Percentiles rank a stretch among this genome's conserved stretches.
Conservation (phyloP, 2,113 vertebrate genomes). For the Microtus richardsoni region DNA sequence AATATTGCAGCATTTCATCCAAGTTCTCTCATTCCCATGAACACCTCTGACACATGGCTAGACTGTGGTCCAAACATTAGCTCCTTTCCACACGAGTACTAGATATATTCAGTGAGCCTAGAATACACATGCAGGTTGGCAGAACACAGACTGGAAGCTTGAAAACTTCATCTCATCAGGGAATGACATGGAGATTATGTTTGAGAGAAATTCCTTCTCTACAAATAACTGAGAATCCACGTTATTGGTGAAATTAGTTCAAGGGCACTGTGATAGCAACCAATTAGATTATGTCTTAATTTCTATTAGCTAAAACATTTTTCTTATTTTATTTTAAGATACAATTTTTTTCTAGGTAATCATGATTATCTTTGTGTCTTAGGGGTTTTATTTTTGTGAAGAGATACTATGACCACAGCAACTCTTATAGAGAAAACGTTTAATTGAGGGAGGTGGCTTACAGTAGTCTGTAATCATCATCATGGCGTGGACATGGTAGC, state of each 20-base stretch:
- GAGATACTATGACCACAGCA: background rate
- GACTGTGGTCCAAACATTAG: background rate
- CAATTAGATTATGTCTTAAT: background rate
- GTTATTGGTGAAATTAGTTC: background rate
- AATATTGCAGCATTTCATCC: background rate
- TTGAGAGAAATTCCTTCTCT: conserved; percentile 11
- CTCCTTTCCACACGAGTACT: background rate
- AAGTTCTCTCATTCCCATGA: background rate
- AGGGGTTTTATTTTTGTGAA: background rate
- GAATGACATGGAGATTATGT: background rate
- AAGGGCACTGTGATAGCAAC: background rate
- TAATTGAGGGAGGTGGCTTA: background rate
- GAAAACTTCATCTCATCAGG: background rate
- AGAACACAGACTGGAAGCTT: background rate
- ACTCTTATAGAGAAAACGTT: background rate
- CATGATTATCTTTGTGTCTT: background rate
- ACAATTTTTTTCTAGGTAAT: background rate
- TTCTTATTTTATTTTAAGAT: background rate
- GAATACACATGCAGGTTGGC: background rate
- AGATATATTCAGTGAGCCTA: conserved; percentile 15
- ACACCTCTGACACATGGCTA: background rate
- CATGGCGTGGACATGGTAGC: background rate
- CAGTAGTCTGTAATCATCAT: background rate
- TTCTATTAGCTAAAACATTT: background rate
- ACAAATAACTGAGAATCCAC: background rate